Evolutionary conservation across 2,113 vertebrate genomes (phyloP).

Genomic region (Neogobius melanostomus): DNA sequence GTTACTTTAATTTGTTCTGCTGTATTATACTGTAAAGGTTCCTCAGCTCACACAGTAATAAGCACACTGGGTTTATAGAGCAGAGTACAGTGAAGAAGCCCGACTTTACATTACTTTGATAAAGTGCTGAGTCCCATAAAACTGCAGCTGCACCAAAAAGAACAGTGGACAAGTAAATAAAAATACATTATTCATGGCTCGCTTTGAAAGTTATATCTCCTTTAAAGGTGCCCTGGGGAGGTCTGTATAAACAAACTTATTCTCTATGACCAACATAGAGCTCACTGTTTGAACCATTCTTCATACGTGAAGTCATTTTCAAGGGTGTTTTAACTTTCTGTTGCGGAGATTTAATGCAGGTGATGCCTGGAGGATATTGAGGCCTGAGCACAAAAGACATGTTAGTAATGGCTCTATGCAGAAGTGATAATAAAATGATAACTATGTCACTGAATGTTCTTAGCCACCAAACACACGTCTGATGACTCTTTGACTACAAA

Average conservation of each 20-base stretch:
- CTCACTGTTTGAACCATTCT: not conserved
- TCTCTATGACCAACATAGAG: not conserved
- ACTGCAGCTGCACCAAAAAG: slow-evolving; percentile 4
- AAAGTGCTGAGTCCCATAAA: slow-evolving; percentile 11
- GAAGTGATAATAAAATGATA: too few species aligned
- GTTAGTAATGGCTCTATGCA: too few species aligned
- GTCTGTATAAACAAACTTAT: not conserved
- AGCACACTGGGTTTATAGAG: not conserved
- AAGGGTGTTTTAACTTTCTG: not conserved
- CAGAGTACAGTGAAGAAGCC: not conserved
- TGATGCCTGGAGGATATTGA: too few species aligned
- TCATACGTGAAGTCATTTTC: not conserved
- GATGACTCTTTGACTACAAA: too few species aligned
- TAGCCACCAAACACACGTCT: too few species aligned
- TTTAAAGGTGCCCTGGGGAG: not conserved
- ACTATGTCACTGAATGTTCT: too few species aligned
- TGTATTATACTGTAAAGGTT: not conserved
- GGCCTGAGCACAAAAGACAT: too few species aligned
- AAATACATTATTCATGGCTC: slow-evolving; percentile 6
- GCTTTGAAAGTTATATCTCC: not conserved
- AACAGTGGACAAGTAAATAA: slow-evolving; percentile 9
- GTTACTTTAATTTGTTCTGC: not conserved
- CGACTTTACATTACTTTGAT: slow-evolving; percentile 10
- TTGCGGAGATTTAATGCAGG: not conserved
- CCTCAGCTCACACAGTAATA: not conserved